Conservation (phyloP, 1,140 invertebrate genomes). For the Bombus sibiricus region DNA sequence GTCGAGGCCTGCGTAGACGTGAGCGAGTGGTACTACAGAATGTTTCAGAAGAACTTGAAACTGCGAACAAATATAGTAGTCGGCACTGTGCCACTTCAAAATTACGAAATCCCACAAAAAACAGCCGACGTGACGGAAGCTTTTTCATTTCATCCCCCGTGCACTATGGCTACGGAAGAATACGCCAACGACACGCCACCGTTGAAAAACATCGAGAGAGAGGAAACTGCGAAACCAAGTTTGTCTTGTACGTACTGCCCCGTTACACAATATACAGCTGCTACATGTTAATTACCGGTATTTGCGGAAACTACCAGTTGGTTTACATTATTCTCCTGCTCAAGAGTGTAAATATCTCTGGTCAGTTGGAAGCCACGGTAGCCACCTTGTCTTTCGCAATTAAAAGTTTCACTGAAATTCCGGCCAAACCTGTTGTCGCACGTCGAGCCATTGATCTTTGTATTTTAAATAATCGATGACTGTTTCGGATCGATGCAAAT, state of each 20-base stretch:
- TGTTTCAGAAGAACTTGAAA: conserved; percentile 75
- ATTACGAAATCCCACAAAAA: conserved; percentile 70
- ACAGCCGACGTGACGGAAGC: conserved; percentile 16
- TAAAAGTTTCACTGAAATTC: neutral
- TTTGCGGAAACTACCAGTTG: conserved; percentile 18
- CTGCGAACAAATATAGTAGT: conserved; percentile 68
- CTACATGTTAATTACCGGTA: conserved; percentile 27
- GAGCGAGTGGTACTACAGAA: conserved; percentile 75
- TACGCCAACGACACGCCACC: conserved; percentile 7
- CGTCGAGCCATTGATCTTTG: too few species aligned
- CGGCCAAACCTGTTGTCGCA: neutral
- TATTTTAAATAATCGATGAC: neutral
- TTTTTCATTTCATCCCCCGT: conserved; percentile 11
- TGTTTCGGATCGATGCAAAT: too few species aligned
- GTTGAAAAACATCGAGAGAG: conserved; percentile 18
- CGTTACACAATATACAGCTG: neutral
- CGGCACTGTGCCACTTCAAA: conserved; percentile 70
- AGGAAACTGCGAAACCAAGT: conserved; percentile 8
- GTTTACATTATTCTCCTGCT: conserved; percentile 16
- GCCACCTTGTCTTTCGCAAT: neutral
- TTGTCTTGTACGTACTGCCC: conserved; percentile 39
- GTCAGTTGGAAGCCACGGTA: neutral
- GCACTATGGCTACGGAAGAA: conserved; percentile 15
- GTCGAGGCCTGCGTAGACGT: conserved; percentile 72
- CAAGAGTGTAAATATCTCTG: conserved; percentile 9